phyloP scores from a whole-genome alignment of 1,140 invertebrate genomes.

The Dryas iulia region DNA sequence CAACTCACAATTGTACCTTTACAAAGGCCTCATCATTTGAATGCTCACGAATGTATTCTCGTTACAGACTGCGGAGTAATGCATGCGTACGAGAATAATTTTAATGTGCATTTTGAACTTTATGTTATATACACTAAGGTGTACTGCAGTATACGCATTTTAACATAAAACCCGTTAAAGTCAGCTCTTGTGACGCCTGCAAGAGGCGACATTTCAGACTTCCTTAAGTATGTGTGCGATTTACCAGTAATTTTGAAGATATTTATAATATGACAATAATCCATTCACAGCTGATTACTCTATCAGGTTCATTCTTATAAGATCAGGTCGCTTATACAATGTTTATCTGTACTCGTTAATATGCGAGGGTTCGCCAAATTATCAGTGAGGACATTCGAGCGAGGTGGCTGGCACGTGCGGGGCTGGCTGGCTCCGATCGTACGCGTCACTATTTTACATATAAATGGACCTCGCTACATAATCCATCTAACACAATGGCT shows the following conservation, averaged over 20 bases:
- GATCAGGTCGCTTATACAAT: slow-evolving; percentile 29
- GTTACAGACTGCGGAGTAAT: slow-evolving; percentile 10
- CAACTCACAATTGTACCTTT: slow-evolving; percentile 36
- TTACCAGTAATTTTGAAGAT: background rate
- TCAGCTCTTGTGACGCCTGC: slow-evolving; percentile 50
- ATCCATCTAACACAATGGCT: slow-evolving; percentile 73
- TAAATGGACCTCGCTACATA: slow-evolving; percentile 74
- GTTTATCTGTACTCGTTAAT: slow-evolving; percentile 1
- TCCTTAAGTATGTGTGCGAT: slow-evolving; percentile 37
- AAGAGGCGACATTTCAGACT: slow-evolving; percentile 67
- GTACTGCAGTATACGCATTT: background rate
- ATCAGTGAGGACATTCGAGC: slow-evolving; percentile 37
- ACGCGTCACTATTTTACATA: slow-evolving; percentile 77
- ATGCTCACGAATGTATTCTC: slow-evolving; percentile 38
- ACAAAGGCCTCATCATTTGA: slow-evolving; percentile 40
- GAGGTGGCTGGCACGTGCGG: slow-evolving; percentile 44
- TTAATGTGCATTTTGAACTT: slow-evolving; percentile 12
- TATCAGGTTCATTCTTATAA: background rate
- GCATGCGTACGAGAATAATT: background rate
- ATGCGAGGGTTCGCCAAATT: slow-evolving; percentile 27
- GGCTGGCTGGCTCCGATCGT: slow-evolving; percentile 58
- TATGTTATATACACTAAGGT: background rate
- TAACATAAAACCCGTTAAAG: slow-evolving; percentile 30
- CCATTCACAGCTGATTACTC: background rate
- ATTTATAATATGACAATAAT: background rate